A percentile compares a stretch with the other conserved stretches of the same genome.
phyloP scores from a whole-genome alignment of 2,113 vertebrate species.

The Clupea harengus region DNA sequence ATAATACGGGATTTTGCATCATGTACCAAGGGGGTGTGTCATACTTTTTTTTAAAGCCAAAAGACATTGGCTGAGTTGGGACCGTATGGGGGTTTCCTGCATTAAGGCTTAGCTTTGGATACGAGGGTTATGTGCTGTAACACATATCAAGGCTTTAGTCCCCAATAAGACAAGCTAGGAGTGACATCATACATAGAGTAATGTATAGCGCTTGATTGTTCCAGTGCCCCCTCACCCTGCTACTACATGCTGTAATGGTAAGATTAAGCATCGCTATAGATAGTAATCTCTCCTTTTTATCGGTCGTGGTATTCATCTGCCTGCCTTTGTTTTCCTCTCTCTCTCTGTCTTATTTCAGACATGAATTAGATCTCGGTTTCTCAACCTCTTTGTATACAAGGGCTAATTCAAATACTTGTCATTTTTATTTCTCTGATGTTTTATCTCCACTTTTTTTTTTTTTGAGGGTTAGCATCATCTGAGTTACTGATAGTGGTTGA shows the following conservation, averaged over 20 bases:
- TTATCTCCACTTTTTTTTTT: constrained; percentile 46
- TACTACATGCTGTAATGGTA: background rate
- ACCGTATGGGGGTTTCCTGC: constrained; percentile 23
- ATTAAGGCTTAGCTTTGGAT: constrained; percentile 31
- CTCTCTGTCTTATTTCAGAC: constrained; percentile 40
- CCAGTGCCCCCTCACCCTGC: constrained; percentile 2
- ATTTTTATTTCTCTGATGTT: constrained; percentile 41
- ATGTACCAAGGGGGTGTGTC: constrained; percentile 53
- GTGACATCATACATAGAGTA: constrained; percentile 4
- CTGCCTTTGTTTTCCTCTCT: constrained; percentile 41
- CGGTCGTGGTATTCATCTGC: constrained; percentile 31
- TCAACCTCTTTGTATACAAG: constrained; percentile 71
- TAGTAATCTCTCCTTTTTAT: constrained; percentile 10
- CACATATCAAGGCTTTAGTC: constrained; percentile 31
- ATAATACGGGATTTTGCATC: constrained; percentile 48
- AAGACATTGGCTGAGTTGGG: background rate
- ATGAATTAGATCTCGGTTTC: constrained; percentile 44
- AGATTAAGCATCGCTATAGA: background rate
- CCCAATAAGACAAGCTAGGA: background rate
- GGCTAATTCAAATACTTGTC: constrained; percentile 72
- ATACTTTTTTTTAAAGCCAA: constrained; percentile 1
- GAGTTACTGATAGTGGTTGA: constrained; percentile 46
- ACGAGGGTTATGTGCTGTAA: background rate
- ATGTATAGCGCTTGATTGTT: constrained; percentile 11
- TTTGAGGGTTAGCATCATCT: constrained; percentile 51